Conservation (phyloP, 2,113 vertebrate genomes). For the Lagopus muta region DNA sequence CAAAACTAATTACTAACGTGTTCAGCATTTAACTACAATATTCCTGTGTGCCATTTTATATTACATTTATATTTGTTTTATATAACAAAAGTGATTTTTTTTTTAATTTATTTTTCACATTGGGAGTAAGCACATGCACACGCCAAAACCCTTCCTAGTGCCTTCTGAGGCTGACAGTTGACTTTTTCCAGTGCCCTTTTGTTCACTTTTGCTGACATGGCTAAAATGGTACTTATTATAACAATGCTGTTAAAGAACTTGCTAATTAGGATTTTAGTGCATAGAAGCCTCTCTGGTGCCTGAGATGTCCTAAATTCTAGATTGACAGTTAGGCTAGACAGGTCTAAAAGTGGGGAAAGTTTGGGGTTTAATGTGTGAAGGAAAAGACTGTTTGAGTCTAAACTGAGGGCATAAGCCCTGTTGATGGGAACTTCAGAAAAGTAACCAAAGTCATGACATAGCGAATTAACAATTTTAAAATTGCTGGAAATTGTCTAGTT, state of each 20-base stretch:
- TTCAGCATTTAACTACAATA: not conserved
- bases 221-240: not conserved
- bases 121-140: not conserved
- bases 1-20: constrained; percentile 70
- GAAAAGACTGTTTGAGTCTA: not conserved
- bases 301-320: not conserved
- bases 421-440: not conserved
- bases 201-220: not conserved
- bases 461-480: not conserved
- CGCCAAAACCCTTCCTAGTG: rapidly evolving
- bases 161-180: not conserved
- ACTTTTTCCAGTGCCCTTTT: not conserved
- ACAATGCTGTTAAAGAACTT: not conserved
- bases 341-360: not conserved
- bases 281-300: not conserved
- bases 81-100: not conserved
- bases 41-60: not conserved
- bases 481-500: not conserved
- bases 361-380: not conserved
- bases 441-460: not conserved
- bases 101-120: not conserved
- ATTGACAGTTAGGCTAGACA: not conserved
- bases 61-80: not conserved
- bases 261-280: not conserved
- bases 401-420: not conserved